These are phyloP conservation scores for Acanthurus tractus DNA, from an alignment of 2,797 vertebrate species.

Conservation along the genomic window DNA sequence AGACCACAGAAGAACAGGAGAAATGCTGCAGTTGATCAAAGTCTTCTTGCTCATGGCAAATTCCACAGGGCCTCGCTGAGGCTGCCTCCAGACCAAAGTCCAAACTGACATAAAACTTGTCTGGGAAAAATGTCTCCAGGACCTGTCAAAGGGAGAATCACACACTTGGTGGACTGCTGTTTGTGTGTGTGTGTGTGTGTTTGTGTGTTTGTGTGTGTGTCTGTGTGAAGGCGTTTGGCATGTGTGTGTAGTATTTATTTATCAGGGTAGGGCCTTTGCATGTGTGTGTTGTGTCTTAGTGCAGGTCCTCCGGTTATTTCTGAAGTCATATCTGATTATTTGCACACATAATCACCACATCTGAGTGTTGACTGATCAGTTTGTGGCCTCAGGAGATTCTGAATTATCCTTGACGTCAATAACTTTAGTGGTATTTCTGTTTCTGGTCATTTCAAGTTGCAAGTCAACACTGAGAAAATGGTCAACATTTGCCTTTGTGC, in stretches of 20 bases:
- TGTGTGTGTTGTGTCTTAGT: background rate
- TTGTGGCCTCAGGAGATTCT: too few species aligned
- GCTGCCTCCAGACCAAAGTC: constrained; percentile 70
- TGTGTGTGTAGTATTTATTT: constrained; percentile 70
- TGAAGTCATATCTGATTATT: background rate
- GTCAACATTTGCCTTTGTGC: too few species aligned
- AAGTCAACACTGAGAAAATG: too few species aligned
- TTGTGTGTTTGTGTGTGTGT: constrained; percentile 8
- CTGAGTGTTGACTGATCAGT: too few species aligned
- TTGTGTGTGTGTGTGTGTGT: constrained; percentile 15
- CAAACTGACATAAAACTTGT: constrained; percentile 64
- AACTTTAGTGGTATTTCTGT: too few species aligned
- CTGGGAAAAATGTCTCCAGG: constrained; percentile 59
- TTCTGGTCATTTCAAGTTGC: too few species aligned
- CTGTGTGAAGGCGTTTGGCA: constrained; percentile 53
- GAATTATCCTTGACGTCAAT: too few species aligned
- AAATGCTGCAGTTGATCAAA: constrained; percentile 50
- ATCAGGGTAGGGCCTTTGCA: constrained; percentile 35
- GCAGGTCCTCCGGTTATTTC: background rate
- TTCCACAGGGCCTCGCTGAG: constrained; percentile 69
- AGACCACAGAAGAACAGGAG: constrained; percentile 57
- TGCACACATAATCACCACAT: too few species aligned
- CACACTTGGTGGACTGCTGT: background rate
- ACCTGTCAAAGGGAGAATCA: constrained; percentile 37
- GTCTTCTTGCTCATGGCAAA: constrained; percentile 67